A percentile compares a stretch with the other conserved stretches of the same genome.
These are phyloP conservation scores for Coenonympha glycerion DNA, from an alignment of 2,888 invertebrate species.

Conservation along the genomic window DNA sequence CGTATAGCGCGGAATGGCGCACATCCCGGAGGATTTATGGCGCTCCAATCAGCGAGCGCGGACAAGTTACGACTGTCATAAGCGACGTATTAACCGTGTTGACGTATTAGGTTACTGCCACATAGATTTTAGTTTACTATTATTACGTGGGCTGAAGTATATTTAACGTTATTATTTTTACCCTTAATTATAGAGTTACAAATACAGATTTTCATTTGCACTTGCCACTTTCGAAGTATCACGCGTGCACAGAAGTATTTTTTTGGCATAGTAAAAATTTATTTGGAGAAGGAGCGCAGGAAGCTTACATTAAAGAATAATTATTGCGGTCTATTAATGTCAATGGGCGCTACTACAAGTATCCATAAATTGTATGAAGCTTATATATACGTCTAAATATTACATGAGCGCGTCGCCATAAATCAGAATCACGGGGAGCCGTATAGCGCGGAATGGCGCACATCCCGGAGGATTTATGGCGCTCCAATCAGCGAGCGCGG, in stretches of 20 bases:
- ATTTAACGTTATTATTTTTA: too few species aligned
- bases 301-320: too few species aligned
- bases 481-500: constrained; percentile 16
- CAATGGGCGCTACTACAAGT: too few species aligned
- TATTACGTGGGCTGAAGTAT: too few species aligned
- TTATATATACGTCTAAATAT: constrained; percentile 5
- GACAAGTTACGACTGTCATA: constrained; percentile 21
- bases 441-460: neutral
- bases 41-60: constrained; percentile 16
- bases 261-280: too few species aligned
- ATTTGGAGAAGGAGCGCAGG: too few species aligned
- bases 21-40: constrained; percentile 11
- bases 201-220: too few species aligned
- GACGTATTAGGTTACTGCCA: constrained; percentile 11
- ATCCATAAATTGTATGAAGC: too few species aligned
- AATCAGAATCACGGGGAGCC: constrained; percentile 3
- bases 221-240: too few species aligned
- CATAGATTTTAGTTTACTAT: constrained; percentile 11
- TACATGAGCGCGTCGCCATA: neutral
- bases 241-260: too few species aligned
- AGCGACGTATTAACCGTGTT: constrained; percentile 14
- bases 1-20: neutral
- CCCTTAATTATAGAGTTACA: too few species aligned
- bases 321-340: too few species aligned
- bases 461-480: constrained; percentile 11